These are phyloP conservation scores for Poeciliopsis turneri DNA, from an alignment of 2,797 vertebrate genomes.

Conservation along the genomic window DNA sequence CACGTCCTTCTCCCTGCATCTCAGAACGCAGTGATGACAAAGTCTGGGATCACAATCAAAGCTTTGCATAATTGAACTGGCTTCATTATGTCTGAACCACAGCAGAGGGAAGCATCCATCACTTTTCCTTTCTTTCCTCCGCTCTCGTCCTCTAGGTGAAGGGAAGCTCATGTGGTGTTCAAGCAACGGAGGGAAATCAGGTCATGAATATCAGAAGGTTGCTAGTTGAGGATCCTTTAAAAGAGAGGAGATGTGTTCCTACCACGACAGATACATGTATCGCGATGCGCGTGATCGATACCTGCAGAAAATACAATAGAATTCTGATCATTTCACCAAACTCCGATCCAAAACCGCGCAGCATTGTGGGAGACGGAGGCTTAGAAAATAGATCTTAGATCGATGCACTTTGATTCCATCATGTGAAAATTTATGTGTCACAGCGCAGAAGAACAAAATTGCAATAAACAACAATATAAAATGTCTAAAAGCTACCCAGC, in stretches of 20 bases:
- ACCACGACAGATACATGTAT: too few relatives aligned
- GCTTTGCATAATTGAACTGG: slow-evolving; percentile 77
- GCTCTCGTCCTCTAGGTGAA: slow-evolving; percentile 5
- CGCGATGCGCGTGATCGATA: too few relatives aligned
- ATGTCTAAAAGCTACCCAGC: too few relatives aligned
- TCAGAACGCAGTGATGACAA: slow-evolving; percentile 68
- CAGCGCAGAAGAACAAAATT: too few relatives aligned
- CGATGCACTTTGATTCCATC: too few relatives aligned
- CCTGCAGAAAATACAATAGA: too few relatives aligned
- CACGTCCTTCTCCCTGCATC: slow-evolving; percentile 20
- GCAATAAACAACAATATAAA: too few relatives aligned
- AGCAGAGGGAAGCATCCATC: slow-evolving; percentile 35
- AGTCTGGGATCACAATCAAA: slow-evolving; percentile 73
- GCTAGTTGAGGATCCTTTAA: not conserved
- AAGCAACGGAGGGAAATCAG: not conserved
- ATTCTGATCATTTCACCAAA: too few relatives aligned
- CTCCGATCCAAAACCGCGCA: too few relatives aligned
- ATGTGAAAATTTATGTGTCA: too few relatives aligned
- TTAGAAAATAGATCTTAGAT: too few relatives aligned
- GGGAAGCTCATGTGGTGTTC: not conserved
- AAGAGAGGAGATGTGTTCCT: not conserved
- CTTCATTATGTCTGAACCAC: slow-evolving; percentile 74
- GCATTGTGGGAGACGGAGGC: too few relatives aligned
- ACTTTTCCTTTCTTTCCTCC: slow-evolving; percentile 5
- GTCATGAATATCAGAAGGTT: not conserved